Percentiles rank a stretch among this genome's conserved stretches.
These are phyloP conservation scores for Taphrorychus bicolor DNA, from an alignment of 2,888 invertebrate species.

Conservation along the genomic window DNA sequence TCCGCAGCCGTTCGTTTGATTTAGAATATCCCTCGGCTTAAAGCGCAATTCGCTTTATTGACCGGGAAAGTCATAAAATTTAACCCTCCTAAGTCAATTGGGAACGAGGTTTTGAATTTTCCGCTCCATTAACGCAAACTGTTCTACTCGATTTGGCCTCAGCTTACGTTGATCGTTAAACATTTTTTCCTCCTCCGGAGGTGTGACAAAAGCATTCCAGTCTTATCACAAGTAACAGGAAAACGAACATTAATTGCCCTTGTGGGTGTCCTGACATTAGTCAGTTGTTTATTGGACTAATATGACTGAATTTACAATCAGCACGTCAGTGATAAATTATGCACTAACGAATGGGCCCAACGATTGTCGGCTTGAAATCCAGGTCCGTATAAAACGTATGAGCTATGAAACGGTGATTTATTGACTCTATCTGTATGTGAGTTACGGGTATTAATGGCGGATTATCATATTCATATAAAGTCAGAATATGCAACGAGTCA, in stretches of 20 bases:
- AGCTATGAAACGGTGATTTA: background rate
- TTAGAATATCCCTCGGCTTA: background rate
- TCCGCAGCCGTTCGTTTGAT: background rate
- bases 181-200: background rate
- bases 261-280: background rate
- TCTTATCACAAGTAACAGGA: background rate
- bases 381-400: background rate
- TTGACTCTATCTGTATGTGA: background rate
- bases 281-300: background rate
- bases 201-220: background rate
- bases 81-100: conserved; percentile 1
- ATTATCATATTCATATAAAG: background rate
- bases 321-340: background rate
- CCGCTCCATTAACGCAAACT: conserved; percentile 1
- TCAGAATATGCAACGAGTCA: background rate
- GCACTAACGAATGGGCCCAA: background rate
- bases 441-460: background rate
- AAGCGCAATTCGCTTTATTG: background rate
- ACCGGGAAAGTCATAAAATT: background rate
- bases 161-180: background rate
- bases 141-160: background rate
- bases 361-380: background rate
- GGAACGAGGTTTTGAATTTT: background rate
- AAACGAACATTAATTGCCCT: background rate
- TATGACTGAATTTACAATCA: background rate